These are phyloP conservation scores for Eulemur coronatus DNA, from an alignment of 2,797 vertebrate genomes.

Conservation along the genomic window DNA sequence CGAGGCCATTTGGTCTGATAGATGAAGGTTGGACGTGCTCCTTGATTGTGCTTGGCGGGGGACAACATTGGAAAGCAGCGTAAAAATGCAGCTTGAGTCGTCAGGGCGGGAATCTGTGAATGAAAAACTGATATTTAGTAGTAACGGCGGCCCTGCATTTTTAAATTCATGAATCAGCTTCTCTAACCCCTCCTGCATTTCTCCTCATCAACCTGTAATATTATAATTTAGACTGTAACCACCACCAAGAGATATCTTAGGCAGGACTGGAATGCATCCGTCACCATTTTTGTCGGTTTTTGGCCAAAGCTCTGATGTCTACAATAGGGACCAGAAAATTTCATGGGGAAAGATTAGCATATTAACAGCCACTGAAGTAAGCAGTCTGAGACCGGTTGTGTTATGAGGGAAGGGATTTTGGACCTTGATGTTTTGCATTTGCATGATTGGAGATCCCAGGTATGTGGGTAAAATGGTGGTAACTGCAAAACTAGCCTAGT, in stretches of 20 bases:
- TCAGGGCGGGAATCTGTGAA: background rate
- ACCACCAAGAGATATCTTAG: background rate
- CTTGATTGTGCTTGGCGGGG: background rate
- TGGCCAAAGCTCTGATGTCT: slow-evolving; percentile 24
- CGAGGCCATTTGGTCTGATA: background rate
- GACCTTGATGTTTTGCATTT: slow-evolving; percentile 29
- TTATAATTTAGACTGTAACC: background rate
- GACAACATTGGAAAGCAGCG: slow-evolving; percentile 15
- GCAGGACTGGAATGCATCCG: background rate
- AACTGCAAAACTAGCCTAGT: background rate
- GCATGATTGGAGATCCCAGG: background rate
- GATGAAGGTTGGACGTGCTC: background rate
- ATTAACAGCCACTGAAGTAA: background rate
- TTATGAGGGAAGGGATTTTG: slow-evolving; percentile 48
- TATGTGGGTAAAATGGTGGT: background rate
- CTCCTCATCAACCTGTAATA: background rate
- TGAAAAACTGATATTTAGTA: slow-evolving; percentile 1
- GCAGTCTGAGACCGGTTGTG: background rate
- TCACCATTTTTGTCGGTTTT: slow-evolving; percentile 1
- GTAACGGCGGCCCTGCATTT: background rate
- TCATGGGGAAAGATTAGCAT: background rate
- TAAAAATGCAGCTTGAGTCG: background rate
- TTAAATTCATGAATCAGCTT: background rate
- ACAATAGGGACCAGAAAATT: background rate
- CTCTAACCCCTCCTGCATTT: background rate